A percentile compares a stretch with the other conserved stretches of the same genome.
Conservation (phyloP, 2,797 vertebrate species). For the Tympanoctomys barrerae region DNA sequence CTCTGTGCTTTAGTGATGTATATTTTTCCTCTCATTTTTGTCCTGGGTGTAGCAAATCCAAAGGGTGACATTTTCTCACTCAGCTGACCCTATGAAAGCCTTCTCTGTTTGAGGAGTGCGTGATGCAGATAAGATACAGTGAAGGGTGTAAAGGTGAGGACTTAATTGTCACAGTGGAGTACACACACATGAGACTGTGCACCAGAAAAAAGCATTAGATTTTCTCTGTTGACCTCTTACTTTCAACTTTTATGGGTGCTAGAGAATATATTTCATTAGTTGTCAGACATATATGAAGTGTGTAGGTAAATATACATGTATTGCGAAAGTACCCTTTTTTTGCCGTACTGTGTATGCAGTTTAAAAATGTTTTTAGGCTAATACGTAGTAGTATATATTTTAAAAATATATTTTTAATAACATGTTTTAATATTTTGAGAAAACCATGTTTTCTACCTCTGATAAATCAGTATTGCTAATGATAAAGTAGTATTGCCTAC, state of each 20-base stretch:
- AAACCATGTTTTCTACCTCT: not conserved
- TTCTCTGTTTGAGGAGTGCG: not conserved
- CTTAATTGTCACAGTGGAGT: not conserved
- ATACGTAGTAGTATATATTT: not conserved
- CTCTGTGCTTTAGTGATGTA: not conserved
- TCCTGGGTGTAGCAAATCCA: not conserved
- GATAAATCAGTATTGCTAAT: not conserved
- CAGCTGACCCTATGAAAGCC: not conserved
- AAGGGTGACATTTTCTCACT: not conserved
- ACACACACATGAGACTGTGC: too few relatives aligned
- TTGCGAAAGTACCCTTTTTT: not conserved
- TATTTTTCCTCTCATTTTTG: not conserved
- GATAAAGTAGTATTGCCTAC: not conserved
- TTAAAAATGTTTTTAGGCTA: not conserved
- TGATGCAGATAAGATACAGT: rapidly evolving
- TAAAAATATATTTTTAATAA: not conserved
- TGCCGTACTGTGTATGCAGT: not conserved
- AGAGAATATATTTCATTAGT: not conserved
- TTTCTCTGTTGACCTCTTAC: not conserved
- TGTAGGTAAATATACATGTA: not conserved
- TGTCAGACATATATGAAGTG: not conserved
- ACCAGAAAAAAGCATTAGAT: not conserved
- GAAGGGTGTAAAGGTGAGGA: not conserved
- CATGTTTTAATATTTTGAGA: conserved; percentile 31
- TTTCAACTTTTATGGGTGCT: not conserved